Conservation (phyloP, 2,113 vertebrate species). For the Heliornis fulica region DNA sequence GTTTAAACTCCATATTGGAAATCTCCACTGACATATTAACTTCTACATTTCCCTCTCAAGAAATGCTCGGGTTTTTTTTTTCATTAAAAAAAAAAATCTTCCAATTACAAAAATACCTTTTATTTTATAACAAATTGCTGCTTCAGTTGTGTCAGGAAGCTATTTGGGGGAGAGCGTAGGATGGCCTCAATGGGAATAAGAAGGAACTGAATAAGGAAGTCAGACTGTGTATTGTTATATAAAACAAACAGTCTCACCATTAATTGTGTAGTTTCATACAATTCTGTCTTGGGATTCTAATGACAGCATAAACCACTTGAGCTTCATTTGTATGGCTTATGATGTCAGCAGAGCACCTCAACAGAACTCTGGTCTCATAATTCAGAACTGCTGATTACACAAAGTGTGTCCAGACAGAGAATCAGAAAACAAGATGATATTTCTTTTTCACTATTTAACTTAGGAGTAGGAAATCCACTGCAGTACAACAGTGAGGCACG, state of each 20-base stretch:
- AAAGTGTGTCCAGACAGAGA: not conserved
- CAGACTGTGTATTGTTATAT: not conserved
- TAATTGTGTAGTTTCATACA: not conserved
- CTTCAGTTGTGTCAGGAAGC: not conserved
- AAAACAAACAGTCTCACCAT: not conserved
- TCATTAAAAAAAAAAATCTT: not conserved
- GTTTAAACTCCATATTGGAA: not conserved
- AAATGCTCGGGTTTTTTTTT: not conserved
- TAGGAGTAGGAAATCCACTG: not conserved
- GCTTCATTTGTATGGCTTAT: not conserved
- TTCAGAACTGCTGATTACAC: not conserved
- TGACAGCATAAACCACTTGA: not conserved
- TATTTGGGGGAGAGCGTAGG: not conserved
- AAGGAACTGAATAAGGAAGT: not conserved
- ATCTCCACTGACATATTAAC: not conserved
- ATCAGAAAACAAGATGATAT: not conserved
- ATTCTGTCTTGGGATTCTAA: not conserved
- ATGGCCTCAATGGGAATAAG: not conserved
- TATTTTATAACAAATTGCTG: not conserved
- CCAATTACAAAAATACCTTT: not conserved
- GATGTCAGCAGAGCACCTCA: not conserved
- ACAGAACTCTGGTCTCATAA: not conserved
- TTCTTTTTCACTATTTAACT: not conserved
- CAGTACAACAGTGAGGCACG: not conserved
- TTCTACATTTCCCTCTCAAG: not conserved